Percentiles rank a stretch among this genome's conserved stretches.
Conservation (phyloP, 2,113 vertebrate genomes). For the Grallaria varia region DNA sequence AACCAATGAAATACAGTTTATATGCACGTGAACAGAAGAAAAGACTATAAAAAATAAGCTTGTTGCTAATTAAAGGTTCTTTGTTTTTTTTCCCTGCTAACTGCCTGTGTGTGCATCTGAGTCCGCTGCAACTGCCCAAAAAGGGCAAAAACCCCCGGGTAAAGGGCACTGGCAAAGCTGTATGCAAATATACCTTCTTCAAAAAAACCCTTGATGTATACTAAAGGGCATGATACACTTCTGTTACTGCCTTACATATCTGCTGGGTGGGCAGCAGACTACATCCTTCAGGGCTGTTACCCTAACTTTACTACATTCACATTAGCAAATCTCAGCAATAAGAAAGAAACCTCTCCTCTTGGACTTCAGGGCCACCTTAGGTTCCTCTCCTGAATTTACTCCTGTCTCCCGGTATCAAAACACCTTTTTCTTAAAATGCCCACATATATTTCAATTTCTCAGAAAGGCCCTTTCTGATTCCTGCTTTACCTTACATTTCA, state of each 20-base stretch:
- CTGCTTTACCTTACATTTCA: background rate
- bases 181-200: background rate
- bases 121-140: no score
- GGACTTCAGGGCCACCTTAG: background rate
- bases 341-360: background rate
- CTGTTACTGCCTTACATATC: background rate
- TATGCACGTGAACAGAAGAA: no score
- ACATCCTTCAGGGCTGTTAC: background rate
- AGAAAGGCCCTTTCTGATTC: background rate
- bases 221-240: background rate
- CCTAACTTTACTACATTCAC: background rate
- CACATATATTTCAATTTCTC: background rate
- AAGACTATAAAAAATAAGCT: no score
- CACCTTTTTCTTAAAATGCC: background rate
- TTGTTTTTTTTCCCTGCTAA: no score
- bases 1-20: no score
- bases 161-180: no score
- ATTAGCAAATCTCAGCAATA: background rate
- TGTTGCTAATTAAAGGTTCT: no score
- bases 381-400: background rate
- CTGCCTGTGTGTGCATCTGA: no score
- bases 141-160: no score
- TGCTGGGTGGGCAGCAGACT: background rate
- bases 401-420: background rate
- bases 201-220: background rate